phyloP scores from a whole-genome alignment of 1,140 invertebrate species.

The Lethocerus indicus region DNA sequence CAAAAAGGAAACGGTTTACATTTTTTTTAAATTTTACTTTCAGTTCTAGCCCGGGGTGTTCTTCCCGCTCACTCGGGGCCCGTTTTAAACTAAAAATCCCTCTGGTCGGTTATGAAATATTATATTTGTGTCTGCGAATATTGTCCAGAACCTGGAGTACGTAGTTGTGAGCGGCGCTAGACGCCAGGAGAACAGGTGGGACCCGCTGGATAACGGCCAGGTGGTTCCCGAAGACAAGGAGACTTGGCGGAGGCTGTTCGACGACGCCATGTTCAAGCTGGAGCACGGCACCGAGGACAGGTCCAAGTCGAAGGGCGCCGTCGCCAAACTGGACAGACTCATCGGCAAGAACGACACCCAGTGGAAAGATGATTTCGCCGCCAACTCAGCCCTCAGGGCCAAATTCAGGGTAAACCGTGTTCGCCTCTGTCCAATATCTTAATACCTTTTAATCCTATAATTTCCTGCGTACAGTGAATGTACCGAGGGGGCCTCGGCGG shows the following conservation, averaged over 20 bases:
- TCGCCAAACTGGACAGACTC: constrained; percentile 51
- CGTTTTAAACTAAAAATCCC: not conserved
- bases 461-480: no score
- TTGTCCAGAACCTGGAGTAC: constrained; percentile 87
- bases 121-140: constrained; percentile 5
- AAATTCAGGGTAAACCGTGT: constrained; percentile 77
- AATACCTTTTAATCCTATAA: no score
- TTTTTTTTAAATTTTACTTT: no score
- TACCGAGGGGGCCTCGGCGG: no score
- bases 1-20: no score
- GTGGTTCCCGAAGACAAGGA: constrained; percentile 80
- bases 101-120: not conserved
- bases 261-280: constrained; percentile 92
- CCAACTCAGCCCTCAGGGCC: constrained; percentile 64
- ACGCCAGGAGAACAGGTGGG: constrained; percentile 95
- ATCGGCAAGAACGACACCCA: constrained; percentile 56
- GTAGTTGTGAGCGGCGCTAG: constrained; percentile 85
- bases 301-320: constrained; percentile 45
- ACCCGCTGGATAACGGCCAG: constrained; percentile 91
- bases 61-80: not conserved
- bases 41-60: not conserved
- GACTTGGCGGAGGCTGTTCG: constrained; percentile 67
- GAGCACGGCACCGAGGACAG: constrained; percentile 80
- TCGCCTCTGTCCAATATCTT: no score
- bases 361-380: constrained; percentile 81